Evolutionary conservation across 2,113 vertebrate species (phyloP).

Genomic region (Ascaphus truei): DNA sequence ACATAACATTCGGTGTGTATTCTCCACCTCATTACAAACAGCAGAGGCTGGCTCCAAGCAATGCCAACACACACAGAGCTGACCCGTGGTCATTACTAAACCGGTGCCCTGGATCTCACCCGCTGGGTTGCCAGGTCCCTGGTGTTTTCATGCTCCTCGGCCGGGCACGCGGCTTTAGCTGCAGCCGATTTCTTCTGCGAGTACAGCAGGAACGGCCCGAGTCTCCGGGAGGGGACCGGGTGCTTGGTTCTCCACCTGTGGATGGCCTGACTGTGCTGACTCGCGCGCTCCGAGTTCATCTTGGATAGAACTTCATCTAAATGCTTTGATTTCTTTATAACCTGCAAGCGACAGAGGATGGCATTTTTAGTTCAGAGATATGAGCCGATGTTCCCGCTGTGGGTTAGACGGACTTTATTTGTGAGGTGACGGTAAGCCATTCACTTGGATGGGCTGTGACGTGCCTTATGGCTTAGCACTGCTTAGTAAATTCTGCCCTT

Average conservation of each 20-base stretch:
- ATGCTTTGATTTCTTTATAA: constrained; percentile 75
- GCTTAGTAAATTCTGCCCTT: too few relatives aligned
- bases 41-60: too few relatives aligned
- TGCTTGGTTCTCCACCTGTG: constrained; percentile 78
- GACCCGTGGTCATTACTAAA: too few relatives aligned
- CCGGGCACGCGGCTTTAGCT: constrained; percentile 50
- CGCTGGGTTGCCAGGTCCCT: constrained; percentile 61
- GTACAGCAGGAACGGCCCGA: constrained; percentile 79
- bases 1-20: too few relatives aligned
- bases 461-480: too few relatives aligned
- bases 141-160: constrained; percentile 39
- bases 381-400: too few relatives aligned
- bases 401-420: too few relatives aligned
- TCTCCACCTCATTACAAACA: too few relatives aligned
- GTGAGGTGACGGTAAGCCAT: too few relatives aligned
- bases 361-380: too few relatives aligned
- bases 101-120: constrained; percentile 66
- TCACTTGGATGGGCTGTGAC: too few relatives aligned
- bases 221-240: constrained; percentile 49
- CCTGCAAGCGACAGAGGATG: constrained; percentile 57
- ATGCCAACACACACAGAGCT: too few relatives aligned
- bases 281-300: constrained; percentile 69
- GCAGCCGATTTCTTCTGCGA: constrained; percentile 77
- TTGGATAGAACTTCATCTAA: constrained; percentile 75
- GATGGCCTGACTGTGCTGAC: constrained; percentile 70